Evolutionary conservation across 2,888 invertebrate genomes (phyloP).

Genomic region (Heliconius aoede): DNA sequence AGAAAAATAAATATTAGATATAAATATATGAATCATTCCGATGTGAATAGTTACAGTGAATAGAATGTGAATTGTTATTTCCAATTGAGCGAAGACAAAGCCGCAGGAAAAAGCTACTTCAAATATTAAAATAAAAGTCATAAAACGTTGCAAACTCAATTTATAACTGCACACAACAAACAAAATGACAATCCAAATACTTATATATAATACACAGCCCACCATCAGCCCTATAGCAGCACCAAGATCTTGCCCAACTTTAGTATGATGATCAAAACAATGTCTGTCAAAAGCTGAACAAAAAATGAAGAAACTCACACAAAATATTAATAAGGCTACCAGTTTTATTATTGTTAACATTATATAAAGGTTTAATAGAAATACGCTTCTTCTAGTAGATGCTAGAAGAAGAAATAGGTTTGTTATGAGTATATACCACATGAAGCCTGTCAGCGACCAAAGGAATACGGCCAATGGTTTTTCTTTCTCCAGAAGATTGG

Average conservation of each 20-base stretch:
- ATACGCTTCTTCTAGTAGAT: conserved; percentile 25
- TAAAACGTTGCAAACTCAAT: conserved; percentile 35
- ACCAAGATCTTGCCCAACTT: conserved; percentile 24
- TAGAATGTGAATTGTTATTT: too few species aligned
- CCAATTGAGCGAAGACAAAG: too few species aligned
- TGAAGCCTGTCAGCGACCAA: conserved; percentile 28
- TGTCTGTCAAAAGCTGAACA: conserved; percentile 32
- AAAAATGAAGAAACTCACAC: conserved; percentile 23
- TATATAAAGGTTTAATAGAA: conserved; percentile 28
- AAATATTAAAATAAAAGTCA: conserved; percentile 11
- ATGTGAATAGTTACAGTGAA: too few species aligned
- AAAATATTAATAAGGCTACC: conserved; percentile 21
- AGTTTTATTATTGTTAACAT: conserved; percentile 31
- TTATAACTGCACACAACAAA: conserved; percentile 41
- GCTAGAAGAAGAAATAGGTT: conserved; percentile 30
- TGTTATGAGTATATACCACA: conserved; percentile 37
- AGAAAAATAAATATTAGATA: too few species aligned
- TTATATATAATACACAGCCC: conserved; percentile 24
- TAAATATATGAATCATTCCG: too few species aligned
- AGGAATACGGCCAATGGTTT: conserved; percentile 25
- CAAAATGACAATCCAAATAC: conserved; percentile 25
- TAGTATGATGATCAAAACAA: conserved; percentile 35
- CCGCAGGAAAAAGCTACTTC: background rate
- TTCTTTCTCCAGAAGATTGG: conserved; percentile 23
- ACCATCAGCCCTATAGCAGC: conserved; percentile 29